Conservation (phyloP, 2,797 vertebrate genomes). For the Perodicticus potto region DNA sequence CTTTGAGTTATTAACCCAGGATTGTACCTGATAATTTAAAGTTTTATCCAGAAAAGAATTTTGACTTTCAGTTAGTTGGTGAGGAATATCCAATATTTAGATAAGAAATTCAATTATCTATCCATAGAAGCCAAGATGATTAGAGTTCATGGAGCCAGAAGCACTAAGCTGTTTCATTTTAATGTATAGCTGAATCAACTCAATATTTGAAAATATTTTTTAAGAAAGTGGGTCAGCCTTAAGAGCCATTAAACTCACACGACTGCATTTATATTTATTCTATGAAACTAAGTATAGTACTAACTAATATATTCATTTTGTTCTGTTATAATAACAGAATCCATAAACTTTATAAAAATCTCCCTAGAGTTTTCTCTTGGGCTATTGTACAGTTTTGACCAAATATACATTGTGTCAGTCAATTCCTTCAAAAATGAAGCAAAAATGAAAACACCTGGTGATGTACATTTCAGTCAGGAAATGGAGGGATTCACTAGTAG, state of each 20-base stretch:
- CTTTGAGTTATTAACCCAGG: constrained; percentile 67
- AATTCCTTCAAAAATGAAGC: background rate
- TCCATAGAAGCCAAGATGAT: constrained; percentile 70
- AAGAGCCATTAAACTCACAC: constrained; percentile 42
- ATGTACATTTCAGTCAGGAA: background rate
- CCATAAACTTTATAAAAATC: background rate
- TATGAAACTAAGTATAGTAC: constrained; percentile 50
- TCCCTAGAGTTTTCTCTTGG: background rate
- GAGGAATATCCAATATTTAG: constrained; percentile 69
- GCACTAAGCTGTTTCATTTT: constrained; percentile 63
- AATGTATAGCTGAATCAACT: constrained; percentile 45
- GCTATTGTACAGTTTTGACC: constrained; percentile 11
- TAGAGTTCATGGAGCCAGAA: constrained; percentile 72
- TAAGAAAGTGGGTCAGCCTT: constrained; percentile 53
- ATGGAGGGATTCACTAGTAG: background rate
- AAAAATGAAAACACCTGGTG: background rate
- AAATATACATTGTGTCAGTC: background rate
- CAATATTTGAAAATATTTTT: constrained; percentile 59
- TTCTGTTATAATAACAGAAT: constrained; percentile 51
- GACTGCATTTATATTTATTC: constrained; percentile 14
- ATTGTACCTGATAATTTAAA: constrained; percentile 73
- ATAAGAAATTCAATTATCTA: constrained; percentile 82
- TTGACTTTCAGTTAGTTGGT: constrained; percentile 70
- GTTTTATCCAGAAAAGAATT: constrained; percentile 73
- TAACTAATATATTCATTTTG: constrained; percentile 36